A percentile compares a stretch with the other conserved stretches of the same genome.
phyloP scores from a whole-genome alignment of 1,140 invertebrate genomes.

The Telenomus remus region DNA sequence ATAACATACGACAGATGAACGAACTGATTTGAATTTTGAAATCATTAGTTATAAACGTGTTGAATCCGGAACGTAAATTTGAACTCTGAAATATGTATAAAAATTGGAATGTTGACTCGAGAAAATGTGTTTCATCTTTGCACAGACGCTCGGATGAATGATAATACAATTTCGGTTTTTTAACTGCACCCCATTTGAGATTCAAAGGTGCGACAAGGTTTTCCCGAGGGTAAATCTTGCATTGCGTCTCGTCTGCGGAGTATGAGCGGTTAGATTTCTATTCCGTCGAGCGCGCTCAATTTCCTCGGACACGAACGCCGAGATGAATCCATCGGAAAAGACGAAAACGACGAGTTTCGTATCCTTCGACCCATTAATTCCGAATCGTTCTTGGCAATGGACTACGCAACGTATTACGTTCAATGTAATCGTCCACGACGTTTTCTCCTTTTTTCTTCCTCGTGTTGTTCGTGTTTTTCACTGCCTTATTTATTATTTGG shows the following conservation, averaged over 20 bases:
- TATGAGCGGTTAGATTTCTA: constrained; percentile 3
- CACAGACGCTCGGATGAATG: too few species aligned
- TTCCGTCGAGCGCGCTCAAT: constrained; percentile 4
- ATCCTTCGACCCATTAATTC: constrained; percentile 10
- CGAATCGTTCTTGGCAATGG: constrained; percentile 17
- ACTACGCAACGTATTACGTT: constrained; percentile 25
- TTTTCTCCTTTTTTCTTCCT: constrained; percentile 25
- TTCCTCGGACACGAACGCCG: constrained; percentile 1
- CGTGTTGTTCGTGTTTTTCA: constrained; percentile 26
- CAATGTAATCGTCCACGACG: constrained; percentile 27
- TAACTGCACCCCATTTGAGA: too few species aligned
- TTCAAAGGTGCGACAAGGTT: background rate
- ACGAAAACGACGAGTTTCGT: constrained; percentile 7
- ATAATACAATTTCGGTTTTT: too few species aligned
- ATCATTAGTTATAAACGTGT: too few species aligned
- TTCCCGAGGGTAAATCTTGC: constrained; percentile 7
- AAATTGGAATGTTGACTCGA: too few species aligned
- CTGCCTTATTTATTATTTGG: constrained; percentile 57
- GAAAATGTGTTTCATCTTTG: too few species aligned
- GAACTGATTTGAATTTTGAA: too few species aligned
- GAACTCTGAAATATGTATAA: too few species aligned
- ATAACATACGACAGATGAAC: too few species aligned
- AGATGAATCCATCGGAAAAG: constrained; percentile 1
- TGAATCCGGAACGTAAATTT: too few species aligned
- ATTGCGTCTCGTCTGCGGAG: background rate